Base-by-base conservation (phyloP, 2,888 invertebrate species). In the Sphinx pinastri region DNA sequence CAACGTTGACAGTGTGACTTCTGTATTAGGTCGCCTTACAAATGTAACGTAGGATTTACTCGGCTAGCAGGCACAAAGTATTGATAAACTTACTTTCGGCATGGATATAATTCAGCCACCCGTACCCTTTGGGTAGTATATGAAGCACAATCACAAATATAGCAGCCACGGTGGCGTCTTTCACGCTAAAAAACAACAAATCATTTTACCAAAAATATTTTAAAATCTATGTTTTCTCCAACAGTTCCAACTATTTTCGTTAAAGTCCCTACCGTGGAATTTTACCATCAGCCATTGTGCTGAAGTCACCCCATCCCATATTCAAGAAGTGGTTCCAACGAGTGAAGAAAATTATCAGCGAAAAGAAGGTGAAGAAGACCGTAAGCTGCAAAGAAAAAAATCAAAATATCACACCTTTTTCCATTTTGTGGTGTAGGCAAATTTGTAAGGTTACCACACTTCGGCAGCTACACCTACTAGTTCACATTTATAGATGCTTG, bases 101-200 rank as follows among this genome's bases (percentile, higher is more conserved):
- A 0, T 7, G 31, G 0, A 84, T n/a, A 60, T 81, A 75, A 68
- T 81, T 81, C 2, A 75, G 0, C 71, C 86, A 86, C 3, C 74
- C 71, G 67, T 71, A 77, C 0, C 84, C 75, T 73, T 78, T 84
- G 0, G 92, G 92, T 55, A 91, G 19, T 8, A 81, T 16, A 69
- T 88, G 87, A 5, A 90, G 73, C 0, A 73, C 0, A 1, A 89
- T 45, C 0, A 86, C 81, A 72, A 89, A 88, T 5, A 86, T 59
- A 4, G 89, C 84, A 3, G 84, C 85, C 0, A 85, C 80, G 0
- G 87, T 85, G 0, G 86, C 80, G 73, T 92, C 92, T 75, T 81
- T 84, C 0, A 88, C 72, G 4, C 92, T 92, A 81, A 31, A 86
- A 86, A 38, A 8, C 2, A 38, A 38, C 38, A 10, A 19, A 2